Percentiles rank a stretch among this genome's conserved stretches.
phyloP scores from a whole-genome alignment of 2,797 vertebrate species.

The Syncerus caffer region DNA sequence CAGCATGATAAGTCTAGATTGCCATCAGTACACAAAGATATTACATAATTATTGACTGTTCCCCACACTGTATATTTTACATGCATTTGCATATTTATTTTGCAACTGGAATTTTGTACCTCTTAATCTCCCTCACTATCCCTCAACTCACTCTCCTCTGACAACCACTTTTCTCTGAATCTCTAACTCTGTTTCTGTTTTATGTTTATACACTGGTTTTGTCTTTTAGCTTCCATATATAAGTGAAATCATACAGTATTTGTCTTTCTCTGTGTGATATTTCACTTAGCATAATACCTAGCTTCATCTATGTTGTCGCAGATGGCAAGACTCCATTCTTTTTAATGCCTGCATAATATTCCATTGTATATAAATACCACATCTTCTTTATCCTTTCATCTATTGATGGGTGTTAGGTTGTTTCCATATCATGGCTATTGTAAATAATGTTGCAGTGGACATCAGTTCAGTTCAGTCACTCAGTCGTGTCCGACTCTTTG shows the following conservation, averaged over 20 bases:
- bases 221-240: neutral
- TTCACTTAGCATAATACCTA: neutral
- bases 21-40: neutral
- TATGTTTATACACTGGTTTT: neutral
- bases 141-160: neutral
- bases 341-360: neutral
- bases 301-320: neutral
- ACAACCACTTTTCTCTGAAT: neutral
- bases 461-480: neutral
- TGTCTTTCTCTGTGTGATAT: neutral
- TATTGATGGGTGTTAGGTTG: neutral
- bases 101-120: neutral
- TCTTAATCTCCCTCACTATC: neutral
- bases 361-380: neutral
- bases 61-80: neutral
- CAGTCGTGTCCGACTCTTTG: too few species aligned
- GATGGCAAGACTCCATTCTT: neutral
- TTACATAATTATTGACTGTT: neutral
- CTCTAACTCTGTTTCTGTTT: neutral
- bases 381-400: neutral
- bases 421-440: neutral
- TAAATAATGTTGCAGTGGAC: neutral
- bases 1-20: neutral
- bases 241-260: neutral
- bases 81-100: neutral